Base-by-base conservation (phyloP, 2,797 vertebrate species). In the Uromys caudimaculatus region DNA sequence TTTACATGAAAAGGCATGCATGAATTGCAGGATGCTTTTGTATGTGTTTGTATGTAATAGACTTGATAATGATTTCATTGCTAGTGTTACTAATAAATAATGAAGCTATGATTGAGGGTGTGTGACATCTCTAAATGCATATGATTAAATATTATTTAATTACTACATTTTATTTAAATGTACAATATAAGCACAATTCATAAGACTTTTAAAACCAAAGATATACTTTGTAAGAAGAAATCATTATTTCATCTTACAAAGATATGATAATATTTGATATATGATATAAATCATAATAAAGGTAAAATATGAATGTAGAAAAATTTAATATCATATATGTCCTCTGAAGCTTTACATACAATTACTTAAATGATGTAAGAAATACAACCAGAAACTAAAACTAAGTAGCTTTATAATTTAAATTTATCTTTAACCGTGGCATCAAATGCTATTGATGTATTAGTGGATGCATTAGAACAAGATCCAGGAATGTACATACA, bases 321-420 rank as follows among this genome's bases (percentile, higher is more conserved):
- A 96, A 88, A 62, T n/a, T 60, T 32, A 50, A n/a, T 83, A 83
- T 44, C 5, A 88, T 73, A 71, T 21, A 29, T 10, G 35, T 56
- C 3, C 10, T 6, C 19, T 95, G 38, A 82, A 81, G 3, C 29
- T 93, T 58, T 90, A 50, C 38, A 83, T 29, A 79, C 3, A 88
- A 41, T 88, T 7, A 90, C 88, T 91, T 91, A 89, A 92, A 89
- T 81, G 29, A 54, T 91, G 35, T 41, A 92, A 85, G 77, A 91
- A 81, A 64, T 58, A 87, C 21, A 86, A 91, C 56, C 88, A 3
- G 16, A 94, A 83, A 21, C 73, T 29, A 85, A 91, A 87, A 69
- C 44, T 77, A 83, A 82, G 29, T 27, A 79, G 23, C 14, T 89
- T 96, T 77, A 4, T 83, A 81, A 83, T 81, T 89, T 83, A 60